Conservation (phyloP, 2,113 vertebrate species). For the Caloenas nicobarica region DNA sequence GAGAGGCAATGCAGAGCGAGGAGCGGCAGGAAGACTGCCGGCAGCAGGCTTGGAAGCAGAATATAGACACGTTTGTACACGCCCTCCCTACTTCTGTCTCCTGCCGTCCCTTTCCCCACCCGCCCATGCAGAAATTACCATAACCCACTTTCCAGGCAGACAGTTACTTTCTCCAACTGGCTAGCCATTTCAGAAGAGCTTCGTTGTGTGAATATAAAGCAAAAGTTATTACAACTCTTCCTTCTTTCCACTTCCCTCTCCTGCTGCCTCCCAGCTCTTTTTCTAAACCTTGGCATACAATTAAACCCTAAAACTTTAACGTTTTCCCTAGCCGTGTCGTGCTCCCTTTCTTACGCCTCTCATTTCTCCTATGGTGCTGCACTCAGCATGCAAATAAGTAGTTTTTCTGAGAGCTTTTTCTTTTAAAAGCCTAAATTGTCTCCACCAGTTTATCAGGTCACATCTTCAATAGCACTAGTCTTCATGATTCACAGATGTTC, state of each 20-base stretch:
- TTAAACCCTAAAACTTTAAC: neutral
- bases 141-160: slow-evolving; percentile 6
- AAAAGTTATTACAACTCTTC: neutral
- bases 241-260: neutral
- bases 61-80: neutral
- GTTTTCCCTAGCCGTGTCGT: neutral
- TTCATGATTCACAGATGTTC: neutral
- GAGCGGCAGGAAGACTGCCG: neutral
- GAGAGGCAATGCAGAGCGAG: neutral
- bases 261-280: neutral
- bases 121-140: neutral
- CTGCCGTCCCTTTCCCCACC: neutral
- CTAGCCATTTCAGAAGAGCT: neutral
- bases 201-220: neutral
- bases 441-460: neutral
- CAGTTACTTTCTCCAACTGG: neutral
- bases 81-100: neutral
- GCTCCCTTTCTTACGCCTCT: neutral
- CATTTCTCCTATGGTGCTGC: neutral
- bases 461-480: neutral
- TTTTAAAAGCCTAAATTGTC: neutral
- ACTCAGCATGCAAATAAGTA: neutral
- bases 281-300: neutral
- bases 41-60: neutral
- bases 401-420: neutral